Evolutionary conservation across 2,797 vertebrate genomes (phyloP).

Genomic region (Lates japonicus): DNA sequence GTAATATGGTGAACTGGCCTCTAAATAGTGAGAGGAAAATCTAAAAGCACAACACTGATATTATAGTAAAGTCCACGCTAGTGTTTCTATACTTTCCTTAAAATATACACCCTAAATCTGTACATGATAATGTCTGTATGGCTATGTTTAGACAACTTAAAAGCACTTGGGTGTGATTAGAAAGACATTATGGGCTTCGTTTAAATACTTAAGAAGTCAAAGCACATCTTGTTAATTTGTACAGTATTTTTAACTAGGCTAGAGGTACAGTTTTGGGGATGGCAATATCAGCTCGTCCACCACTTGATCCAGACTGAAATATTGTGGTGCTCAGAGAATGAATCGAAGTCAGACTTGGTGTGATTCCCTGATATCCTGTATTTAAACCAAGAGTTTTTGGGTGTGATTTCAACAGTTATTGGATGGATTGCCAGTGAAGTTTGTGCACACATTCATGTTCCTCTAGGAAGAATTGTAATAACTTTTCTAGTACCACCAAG

Average conservation of each 20-base stretch:
- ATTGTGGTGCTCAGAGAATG: neutral
- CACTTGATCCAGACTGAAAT: neutral
- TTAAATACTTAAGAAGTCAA: no score
- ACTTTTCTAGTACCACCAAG: no score
- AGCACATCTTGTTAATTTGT: no score
- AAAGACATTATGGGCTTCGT: neutral
- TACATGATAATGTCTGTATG: conserved; percentile 8
- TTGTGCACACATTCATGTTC: neutral
- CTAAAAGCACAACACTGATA: conserved; percentile 12
- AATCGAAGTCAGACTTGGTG: no score
- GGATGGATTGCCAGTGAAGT: neutral
- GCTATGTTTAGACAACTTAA: no score
- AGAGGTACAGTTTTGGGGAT: no score
- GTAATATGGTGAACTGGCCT: neutral
- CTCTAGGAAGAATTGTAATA: neutral
- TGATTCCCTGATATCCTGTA: no score
- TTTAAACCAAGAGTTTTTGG: no score
- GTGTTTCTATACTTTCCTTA: conserved; percentile 7
- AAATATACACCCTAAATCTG: conserved; percentile 12
- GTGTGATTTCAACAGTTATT: neutral
- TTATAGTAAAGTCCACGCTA: neutral
- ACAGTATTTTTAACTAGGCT: no score
- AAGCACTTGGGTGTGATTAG: no score
- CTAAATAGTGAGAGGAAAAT: neutral
- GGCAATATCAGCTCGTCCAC: no score